Conservation (phyloP, 2,888 invertebrate species). For the Tryphoninae sp. region DNA sequence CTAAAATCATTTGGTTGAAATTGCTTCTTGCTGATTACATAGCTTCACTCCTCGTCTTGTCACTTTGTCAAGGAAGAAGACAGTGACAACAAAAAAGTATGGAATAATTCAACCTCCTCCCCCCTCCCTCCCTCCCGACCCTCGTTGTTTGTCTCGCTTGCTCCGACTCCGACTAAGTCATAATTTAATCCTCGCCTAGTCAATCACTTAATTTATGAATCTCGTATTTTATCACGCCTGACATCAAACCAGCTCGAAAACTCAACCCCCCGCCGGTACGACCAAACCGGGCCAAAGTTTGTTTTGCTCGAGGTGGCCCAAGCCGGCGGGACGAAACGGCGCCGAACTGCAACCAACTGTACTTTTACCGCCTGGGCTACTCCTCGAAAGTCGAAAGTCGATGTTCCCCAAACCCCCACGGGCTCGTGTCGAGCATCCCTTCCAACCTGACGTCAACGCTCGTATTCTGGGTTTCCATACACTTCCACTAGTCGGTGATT, state of each 20-base stretch:
- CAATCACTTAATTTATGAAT: not conserved
- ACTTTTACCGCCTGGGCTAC: slow-evolving; percentile 3
- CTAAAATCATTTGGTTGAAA: too few relatives aligned
- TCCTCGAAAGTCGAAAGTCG: slow-evolving; percentile 32
- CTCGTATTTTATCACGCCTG: not conserved
- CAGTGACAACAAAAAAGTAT: not conserved
- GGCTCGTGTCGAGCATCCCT: too few relatives aligned
- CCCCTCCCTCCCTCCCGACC: too few relatives aligned
- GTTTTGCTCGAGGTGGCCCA: not conserved
- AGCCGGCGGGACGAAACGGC: slow-evolving; percentile 21
- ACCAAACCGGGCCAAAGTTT: not conserved
- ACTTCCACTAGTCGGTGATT: slow-evolving; percentile 5
- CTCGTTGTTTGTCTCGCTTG: not conserved
- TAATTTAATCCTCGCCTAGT: not conserved
- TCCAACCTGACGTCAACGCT: too few relatives aligned
- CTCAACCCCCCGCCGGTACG: not conserved
- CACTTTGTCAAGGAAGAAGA: not conserved
- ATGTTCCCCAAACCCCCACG: not conserved
- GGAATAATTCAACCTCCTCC: not conserved
- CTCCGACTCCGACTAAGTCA: not conserved
- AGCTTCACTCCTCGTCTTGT: too few relatives aligned
- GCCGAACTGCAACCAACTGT: slow-evolving; percentile 14
- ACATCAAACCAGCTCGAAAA: not conserved
- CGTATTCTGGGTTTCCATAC: not conserved
- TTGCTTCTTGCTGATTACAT: too few relatives aligned